Evolutionary conservation across 1,140 invertebrate genomes (phyloP).

Genomic region (Sesamia nonagrioides): DNA sequence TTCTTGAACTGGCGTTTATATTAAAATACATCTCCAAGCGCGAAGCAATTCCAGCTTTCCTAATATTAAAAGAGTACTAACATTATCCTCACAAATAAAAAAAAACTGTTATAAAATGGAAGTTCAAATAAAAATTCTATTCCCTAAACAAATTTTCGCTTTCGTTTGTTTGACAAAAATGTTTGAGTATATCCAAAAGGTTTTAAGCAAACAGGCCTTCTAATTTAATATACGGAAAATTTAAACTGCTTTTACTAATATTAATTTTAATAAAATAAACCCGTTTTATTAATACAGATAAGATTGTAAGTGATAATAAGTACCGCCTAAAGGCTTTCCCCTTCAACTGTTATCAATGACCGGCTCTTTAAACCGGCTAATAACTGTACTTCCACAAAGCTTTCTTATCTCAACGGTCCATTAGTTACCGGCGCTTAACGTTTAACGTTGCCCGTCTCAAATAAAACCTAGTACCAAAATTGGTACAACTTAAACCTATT

Average conservation of each 20-base stretch:
- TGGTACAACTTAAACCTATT: constrained; percentile 60
- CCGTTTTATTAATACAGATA: not conserved
- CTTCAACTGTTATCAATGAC: constrained; percentile 27
- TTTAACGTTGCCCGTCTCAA: constrained; percentile 70
- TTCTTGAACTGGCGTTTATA: too few species aligned
- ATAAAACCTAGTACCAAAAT: constrained; percentile 66
- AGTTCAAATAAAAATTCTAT: not conserved
- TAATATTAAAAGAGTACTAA: not conserved
- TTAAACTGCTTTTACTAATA: not conserved
- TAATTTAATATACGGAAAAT: not conserved
- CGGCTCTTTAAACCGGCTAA: constrained; percentile 46
- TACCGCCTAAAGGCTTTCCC: not conserved
- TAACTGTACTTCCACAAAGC: constrained; percentile 52
- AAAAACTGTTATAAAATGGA: not conserved
- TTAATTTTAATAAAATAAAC: not conserved
- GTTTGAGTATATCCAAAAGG: not conserved
- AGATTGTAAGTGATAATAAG: not conserved
- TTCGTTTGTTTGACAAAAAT: not conserved
- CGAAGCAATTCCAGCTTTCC: not conserved
- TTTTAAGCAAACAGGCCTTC: not conserved
- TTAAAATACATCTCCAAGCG: too few species aligned
- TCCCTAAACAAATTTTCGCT: not conserved
- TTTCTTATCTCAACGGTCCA: constrained; percentile 80
- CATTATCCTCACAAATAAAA: not conserved
- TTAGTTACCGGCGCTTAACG: constrained; percentile 75